Conservation (phyloP, 2,797 vertebrate species). For the Petrocephalus sullivani region DNA sequence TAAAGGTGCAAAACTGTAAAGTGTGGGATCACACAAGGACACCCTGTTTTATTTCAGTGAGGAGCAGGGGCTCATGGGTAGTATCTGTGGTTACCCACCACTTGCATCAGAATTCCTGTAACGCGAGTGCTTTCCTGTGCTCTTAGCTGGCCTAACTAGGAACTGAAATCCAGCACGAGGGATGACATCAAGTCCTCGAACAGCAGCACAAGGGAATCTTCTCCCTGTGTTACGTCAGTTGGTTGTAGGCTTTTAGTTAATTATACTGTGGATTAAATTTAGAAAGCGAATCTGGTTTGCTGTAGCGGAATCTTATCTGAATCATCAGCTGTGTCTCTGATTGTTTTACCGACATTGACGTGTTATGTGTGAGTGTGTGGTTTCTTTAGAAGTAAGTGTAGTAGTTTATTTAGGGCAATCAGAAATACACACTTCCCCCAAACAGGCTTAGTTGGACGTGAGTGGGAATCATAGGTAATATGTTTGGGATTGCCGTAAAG, state of each 20-base stretch:
- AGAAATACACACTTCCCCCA: background rate
- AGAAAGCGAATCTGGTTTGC: background rate
- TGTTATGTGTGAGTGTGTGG: background rate
- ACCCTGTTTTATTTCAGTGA: conserved; percentile 40
- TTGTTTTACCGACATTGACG: background rate
- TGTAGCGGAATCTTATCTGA: background rate
- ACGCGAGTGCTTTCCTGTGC: background rate
- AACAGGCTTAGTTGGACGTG: background rate
- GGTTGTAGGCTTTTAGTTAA: background rate
- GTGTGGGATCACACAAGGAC: background rate
- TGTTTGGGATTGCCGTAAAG: background rate
- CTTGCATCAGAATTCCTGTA: conserved; percentile 37
- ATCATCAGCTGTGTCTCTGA: background rate
- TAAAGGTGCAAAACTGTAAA: background rate
- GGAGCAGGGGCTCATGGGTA: conserved; percentile 6
- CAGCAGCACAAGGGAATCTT: background rate
- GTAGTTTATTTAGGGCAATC: background rate
- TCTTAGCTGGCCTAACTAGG: conserved; percentile 3
- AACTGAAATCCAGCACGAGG: background rate
- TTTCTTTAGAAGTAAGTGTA: background rate
- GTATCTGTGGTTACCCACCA: conserved; percentile 28
- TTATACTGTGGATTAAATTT: background rate
- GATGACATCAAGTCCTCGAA: conserved; percentile 10
- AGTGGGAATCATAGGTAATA: background rate
- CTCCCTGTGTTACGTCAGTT: background rate